Conservation (phyloP, 2,888 invertebrate species). For the Teinopalpus imperialis region DNA sequence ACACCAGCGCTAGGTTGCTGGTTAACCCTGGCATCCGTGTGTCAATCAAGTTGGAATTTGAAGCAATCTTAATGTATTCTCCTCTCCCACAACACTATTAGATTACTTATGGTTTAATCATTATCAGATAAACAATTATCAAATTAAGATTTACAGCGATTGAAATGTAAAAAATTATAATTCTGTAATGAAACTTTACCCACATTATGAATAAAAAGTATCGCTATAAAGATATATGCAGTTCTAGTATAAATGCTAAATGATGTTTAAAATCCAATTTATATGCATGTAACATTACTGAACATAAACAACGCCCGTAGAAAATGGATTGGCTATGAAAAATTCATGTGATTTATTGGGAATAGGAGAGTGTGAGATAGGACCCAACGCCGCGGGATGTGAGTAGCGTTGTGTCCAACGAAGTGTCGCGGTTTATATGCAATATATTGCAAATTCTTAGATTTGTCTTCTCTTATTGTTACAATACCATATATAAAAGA, state of each 20-base stretch:
- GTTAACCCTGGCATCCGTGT: too few species aligned
- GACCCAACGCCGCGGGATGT: constrained; percentile 36
- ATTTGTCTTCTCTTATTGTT: background rate
- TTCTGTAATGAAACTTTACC: background rate
- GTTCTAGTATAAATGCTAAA: constrained; percentile 35
- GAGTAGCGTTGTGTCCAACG: constrained; percentile 26
- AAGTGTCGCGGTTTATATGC: background rate
- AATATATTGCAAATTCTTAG: background rate
- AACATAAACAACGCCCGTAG: constrained; percentile 43
- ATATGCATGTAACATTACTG: constrained; percentile 49
- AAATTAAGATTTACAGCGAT: too few species aligned
- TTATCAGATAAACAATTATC: too few species aligned
- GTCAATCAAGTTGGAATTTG: too few species aligned
- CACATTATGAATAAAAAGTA: too few species aligned
- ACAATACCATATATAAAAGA: background rate
- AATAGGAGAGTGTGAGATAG: constrained; percentile 31
- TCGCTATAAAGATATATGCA: background rate
- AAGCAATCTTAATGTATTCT: too few species aligned
- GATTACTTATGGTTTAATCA: too few species aligned
- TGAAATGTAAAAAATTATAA: background rate
- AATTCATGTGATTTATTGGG: constrained; percentile 52
- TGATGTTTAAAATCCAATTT: constrained; percentile 50
- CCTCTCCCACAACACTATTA: too few species aligned
- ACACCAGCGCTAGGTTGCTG: too few species aligned
- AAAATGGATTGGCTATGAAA: constrained; percentile 50